Evolutionary conservation across 2,113 vertebrate genomes (phyloP).

Genomic region (Bufo bufo): DNA sequence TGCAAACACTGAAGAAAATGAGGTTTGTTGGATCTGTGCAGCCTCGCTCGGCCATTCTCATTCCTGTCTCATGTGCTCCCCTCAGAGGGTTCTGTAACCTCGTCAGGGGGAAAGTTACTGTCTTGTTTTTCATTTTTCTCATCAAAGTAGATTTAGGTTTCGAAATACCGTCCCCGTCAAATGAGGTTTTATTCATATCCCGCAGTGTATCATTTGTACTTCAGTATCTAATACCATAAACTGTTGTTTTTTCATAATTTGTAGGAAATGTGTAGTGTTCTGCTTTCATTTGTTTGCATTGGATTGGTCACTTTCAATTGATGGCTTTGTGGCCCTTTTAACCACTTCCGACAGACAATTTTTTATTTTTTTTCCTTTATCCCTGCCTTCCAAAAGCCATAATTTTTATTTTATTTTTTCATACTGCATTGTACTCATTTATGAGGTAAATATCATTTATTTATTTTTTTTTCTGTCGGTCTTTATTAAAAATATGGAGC

Average conservation of each 20-base stretch:
- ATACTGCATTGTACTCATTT: too few relatives aligned
- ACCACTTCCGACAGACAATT: too few relatives aligned
- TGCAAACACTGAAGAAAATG: conserved; percentile 46
- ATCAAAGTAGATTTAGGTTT: not conserved
- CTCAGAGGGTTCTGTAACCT: not conserved
- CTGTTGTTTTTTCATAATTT: not conserved
- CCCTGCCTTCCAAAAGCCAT: too few relatives aligned
- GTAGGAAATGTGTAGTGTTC: not conserved
- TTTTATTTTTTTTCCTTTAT: too few relatives aligned
- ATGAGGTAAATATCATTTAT: too few relatives aligned
- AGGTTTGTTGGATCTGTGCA: conserved; percentile 22
- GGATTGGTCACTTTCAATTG: too few relatives aligned
- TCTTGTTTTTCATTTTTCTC: not conserved
- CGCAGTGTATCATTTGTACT: not conserved
- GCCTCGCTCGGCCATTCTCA: not conserved
- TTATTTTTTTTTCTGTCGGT: too few relatives aligned
- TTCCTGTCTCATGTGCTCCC: not conserved
- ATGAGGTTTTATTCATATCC: not conserved
- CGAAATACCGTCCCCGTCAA: not conserved
- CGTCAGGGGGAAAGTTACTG: not conserved
- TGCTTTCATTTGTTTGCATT: not conserved
- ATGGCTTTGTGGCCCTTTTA: too few relatives aligned
- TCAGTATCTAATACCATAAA: not conserved
- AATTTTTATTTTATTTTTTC: too few relatives aligned
- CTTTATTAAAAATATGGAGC: too few relatives aligned